Conservation (phyloP, 2,113 vertebrate genomes). For the Climacteris rufus region DNA sequence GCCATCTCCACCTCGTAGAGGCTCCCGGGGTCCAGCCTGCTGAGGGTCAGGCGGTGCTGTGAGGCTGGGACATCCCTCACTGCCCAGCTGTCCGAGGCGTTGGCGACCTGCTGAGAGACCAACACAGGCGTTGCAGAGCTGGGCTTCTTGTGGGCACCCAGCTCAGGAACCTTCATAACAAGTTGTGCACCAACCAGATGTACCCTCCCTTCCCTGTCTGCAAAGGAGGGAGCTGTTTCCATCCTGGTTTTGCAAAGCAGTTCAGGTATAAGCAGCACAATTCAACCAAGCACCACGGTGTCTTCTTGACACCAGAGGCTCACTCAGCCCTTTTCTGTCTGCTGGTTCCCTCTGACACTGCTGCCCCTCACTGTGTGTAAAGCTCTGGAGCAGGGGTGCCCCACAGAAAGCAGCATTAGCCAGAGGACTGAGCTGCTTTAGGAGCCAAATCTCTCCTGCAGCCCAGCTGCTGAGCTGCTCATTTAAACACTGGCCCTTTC, state of each 20-base stretch:
- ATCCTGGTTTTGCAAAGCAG: neutral
- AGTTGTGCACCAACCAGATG: neutral
- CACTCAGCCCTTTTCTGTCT: neutral
- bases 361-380: neutral
- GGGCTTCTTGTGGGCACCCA: neutral
- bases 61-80: constrained; percentile 81
- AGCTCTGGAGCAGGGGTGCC: accelerated
- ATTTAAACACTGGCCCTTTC: neutral
- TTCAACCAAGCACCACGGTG: neutral
- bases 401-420: neutral
- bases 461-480: neutral
- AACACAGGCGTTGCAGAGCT: neutral
- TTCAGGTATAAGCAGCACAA: neutral
- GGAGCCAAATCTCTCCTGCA: neutral
- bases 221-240: neutral
- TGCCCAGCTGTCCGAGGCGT: constrained; percentile 82
- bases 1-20: constrained; percentile 97
- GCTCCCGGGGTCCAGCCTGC: constrained; percentile 88
- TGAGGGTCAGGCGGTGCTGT: constrained; percentile 84
- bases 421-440: neutral
- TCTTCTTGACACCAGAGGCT: neutral
- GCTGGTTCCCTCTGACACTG: neutral
- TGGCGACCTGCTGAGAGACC: constrained; percentile 78
- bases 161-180: neutral
- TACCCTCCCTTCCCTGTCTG: neutral